Evolutionary conservation across 2,113 vertebrate genomes (phyloP), one percentile per base, ranked within the genome.

Genomic region (Ctenodactylus gundi): DNA sequence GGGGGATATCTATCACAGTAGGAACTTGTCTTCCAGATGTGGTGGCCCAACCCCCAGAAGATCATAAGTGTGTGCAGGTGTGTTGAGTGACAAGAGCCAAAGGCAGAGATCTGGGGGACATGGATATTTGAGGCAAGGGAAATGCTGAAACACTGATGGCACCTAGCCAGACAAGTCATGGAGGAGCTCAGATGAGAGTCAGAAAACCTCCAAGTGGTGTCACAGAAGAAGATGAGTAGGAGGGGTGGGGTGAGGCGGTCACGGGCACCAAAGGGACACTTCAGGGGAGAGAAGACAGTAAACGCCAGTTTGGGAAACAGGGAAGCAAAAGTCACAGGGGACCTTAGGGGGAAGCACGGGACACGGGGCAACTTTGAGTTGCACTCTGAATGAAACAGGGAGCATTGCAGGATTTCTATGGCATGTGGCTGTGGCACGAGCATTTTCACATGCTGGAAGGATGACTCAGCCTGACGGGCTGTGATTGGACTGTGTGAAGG

Each of bases 131-230:
- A 41, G 8, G 39, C 55, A 39, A 29, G n/a, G 20, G 84, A 36
- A 57, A 31, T 1, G 15, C 36, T 18, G n/a, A 34, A 17, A 39
- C 0, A 0, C 0, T 25, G 23, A 31, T 1, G 1, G 13, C 29
- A 18, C 44, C 36, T 34, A 18, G 34, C 21, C 6, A 11, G 11
- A 46, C 11, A 77, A 31, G 21, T 51, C 34, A 17, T 7, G 11
- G 25, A 51, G 11, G 25, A 51, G 6, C 17, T 51, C 41, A 64
- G 25, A 25, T 10, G 21, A 77, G 41, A 82, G 44, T n/a, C 29
- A 10, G 49, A 14, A 82, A 81, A 3, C 0, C 4, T 17, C n/a
- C n/a, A 34, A 3, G 4, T 27, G 41, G 29, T 29, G 1, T 77
- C 4, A 4, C 1, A 14, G 20, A 58, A 18, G 39, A 41, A 8